Percentiles rank a stretch among this genome's conserved stretches.
Conservation (phyloP, 2,113 vertebrate species). For the Sylvietta virens region DNA sequence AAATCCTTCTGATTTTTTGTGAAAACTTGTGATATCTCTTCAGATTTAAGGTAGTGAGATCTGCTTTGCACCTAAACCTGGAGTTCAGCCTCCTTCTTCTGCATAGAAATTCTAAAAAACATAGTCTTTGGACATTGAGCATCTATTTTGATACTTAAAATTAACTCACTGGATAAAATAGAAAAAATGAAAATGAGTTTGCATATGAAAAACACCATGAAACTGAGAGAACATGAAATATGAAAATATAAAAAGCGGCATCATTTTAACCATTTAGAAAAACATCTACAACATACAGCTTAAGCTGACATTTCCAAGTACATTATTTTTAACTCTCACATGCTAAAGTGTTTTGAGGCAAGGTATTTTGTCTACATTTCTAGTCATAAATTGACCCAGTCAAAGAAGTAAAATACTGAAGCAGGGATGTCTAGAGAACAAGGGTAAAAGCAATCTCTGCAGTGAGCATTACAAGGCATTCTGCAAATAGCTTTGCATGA, state of each 20-base stretch:
- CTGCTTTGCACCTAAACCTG: background rate
- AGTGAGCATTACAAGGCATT: background rate
- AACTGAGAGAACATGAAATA: background rate
- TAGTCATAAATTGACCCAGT: background rate
- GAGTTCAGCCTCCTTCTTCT: background rate
- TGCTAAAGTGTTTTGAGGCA: background rate
- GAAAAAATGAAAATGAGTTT: background rate
- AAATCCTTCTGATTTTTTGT: background rate
- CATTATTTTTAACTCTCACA: background rate
- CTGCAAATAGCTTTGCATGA: background rate
- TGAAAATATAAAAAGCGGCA: background rate
- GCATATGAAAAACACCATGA: background rate
- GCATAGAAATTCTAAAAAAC: background rate
- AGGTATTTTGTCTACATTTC: background rate
- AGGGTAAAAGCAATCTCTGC: background rate
- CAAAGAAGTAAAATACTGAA: background rate
- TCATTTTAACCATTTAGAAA: background rate
- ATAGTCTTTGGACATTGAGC: background rate
- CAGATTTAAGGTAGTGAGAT: background rate
- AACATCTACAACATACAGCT: background rate
- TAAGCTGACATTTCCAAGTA: background rate
- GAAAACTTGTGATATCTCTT: background rate
- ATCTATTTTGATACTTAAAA: background rate
- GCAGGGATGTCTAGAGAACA: background rate
- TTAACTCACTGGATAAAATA: background rate